Base-by-base conservation (phyloP, 1,140 invertebrate species). In the Ceratosolen fusciceps region DNA sequence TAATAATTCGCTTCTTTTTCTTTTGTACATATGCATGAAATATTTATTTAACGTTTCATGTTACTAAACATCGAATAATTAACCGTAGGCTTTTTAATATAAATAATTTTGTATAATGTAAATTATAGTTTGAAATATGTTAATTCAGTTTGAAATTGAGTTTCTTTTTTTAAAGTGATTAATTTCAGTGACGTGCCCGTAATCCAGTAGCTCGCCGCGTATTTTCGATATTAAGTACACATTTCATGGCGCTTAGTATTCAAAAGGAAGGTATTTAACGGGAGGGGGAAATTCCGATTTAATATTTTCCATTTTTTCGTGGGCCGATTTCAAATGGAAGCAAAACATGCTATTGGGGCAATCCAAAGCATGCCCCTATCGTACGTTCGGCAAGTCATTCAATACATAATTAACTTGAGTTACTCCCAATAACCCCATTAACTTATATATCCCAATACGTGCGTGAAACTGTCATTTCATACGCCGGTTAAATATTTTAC, bases 401-500 rank as follows among this genome's bases (percentile, higher is more conserved):
- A 70, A 62, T 31, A 49, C 31, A 74, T 74, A 79, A 79, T 73
- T 79, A 67, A 74, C 49, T 26, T 52, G 37, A 80, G 74, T 80
- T 58, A 74, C 72, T 68, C 58, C 56, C 72, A 58, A 34, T 80
- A 74, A 79, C 67, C 52, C 60, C 52, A 34, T 80, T 68, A 74
- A 14, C 29, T 4, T 47, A 16, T 58, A 8, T 12, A 24, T 70
- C 19, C 39, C 19, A 39, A 4, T 43, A 56, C 60, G 8, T 24
- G 58, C 31, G 19, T 37, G 31, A 47, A 26, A 58, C 58, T 70
- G 65, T 70, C 65, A 70, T 77, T 70, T 67, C 31, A 8, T n/a
- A 26, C 9, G 68, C 21, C 34, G n/a, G 62, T 54, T 76, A 68
- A 76, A 68, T 76, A 39, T 76, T 67, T 68, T 49, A 39, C 1